Percentiles rank a stretch among this genome's conserved stretches.
phyloP scores from a whole-genome alignment of 2,113 vertebrate genomes.

The Dicerorhinus sumatrensis region DNA sequence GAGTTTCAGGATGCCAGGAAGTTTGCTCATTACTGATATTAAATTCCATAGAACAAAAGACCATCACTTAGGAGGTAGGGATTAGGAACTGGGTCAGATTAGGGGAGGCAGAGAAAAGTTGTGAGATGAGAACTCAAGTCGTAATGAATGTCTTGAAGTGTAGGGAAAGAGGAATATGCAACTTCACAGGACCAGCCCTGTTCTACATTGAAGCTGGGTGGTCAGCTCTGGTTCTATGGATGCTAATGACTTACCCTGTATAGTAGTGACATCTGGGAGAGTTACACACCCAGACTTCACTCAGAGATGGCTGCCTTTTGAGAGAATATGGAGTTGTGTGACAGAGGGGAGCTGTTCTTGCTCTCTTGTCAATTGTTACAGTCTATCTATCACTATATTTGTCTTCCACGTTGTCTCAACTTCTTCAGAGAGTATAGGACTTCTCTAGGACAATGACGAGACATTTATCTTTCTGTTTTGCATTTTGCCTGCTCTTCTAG shows the following conservation, averaged over 20 bases:
- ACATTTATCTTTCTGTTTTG: background rate
- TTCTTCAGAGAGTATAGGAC: background rate
- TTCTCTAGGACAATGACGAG: background rate
- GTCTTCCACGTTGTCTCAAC: background rate
- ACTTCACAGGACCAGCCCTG: background rate
- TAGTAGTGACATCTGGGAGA: background rate
- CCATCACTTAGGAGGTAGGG: background rate
- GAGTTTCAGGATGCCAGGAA: background rate
- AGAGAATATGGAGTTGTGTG: background rate
- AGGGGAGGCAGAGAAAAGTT: background rate
- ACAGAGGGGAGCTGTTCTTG: background rate
- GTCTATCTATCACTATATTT: background rate
- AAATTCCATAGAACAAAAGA: background rate
- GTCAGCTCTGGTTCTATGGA: background rate
- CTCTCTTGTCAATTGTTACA: background rate
- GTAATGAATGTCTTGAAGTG: background rate
- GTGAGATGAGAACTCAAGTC: background rate
- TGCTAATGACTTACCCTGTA: background rate
- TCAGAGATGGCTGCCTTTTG: background rate
- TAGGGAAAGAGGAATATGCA: background rate
- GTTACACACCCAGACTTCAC: background rate
- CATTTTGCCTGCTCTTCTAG: background rate
- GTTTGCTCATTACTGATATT: background rate
- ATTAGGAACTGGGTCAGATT: background rate
- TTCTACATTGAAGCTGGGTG: background rate